phyloP scores from a whole-genome alignment of 2,888 invertebrate species.

The Eristalis intricaria region DNA sequence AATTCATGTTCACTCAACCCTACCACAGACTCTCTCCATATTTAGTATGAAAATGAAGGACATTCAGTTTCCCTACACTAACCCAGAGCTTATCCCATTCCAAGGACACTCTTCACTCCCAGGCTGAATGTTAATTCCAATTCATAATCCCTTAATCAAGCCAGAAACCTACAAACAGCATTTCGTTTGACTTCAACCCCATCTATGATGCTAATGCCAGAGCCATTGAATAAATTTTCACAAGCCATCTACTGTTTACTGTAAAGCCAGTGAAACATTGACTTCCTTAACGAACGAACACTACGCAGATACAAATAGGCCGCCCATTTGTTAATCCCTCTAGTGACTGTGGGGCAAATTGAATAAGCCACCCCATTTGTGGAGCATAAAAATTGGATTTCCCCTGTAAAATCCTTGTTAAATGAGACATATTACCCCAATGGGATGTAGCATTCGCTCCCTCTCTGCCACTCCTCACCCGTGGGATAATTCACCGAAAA shows the following conservation, averaged over 20 bases:
- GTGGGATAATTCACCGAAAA: slow-evolving; percentile 26
- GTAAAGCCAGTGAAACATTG: neutral
- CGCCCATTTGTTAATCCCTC: slow-evolving; percentile 22
- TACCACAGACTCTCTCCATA: too few relatives aligned
- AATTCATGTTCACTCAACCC: too few relatives aligned
- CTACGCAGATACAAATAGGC: neutral
- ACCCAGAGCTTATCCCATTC: neutral
- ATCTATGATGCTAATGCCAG: neutral
- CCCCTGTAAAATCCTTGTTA: slow-evolving; percentile 16
- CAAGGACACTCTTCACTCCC: neutral
- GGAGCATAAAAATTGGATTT: neutral
- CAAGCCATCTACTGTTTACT: neutral
- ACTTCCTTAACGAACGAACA: neutral
- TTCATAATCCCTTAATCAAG: neutral
- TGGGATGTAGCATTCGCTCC: neutral
- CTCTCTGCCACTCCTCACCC: neutral
- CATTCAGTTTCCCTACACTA: neutral
- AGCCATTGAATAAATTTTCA: neutral
- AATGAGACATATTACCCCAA: slow-evolving; percentile 28
- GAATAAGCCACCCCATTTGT: slow-evolving; percentile 4
- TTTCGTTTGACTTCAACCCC: neutral
- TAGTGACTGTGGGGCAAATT: slow-evolving; percentile 29
- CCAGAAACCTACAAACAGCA: neutral
- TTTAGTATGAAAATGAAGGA: too few relatives aligned
- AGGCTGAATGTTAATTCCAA: neutral